Percentiles rank a stretch among this genome's conserved stretches.
phyloP scores from a whole-genome alignment of 2,113 vertebrate species.

The Anoplopoma fimbria region DNA sequence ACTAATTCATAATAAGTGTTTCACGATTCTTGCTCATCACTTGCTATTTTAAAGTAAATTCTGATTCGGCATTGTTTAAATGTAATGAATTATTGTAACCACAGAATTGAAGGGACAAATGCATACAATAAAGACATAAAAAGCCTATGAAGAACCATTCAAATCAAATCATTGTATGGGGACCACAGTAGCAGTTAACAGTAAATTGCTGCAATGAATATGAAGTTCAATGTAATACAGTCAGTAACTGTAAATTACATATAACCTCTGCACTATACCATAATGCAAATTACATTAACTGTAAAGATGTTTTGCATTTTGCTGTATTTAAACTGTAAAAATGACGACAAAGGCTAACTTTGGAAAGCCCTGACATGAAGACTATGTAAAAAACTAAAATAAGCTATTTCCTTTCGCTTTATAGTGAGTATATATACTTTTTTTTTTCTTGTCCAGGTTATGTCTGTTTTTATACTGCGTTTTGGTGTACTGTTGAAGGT shows the following conservation, averaged over 20 bases:
- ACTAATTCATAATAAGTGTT: too few species aligned
- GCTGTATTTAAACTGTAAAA: neutral
- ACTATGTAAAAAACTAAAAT: neutral
- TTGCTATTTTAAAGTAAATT: neutral
- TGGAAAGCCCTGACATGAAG: neutral
- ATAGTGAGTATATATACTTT: neutral
- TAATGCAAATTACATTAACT: neutral
- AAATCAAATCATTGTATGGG: neutral
- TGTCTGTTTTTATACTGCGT: constrained; percentile 43
- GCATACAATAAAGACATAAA: too few species aligned
- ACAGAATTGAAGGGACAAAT: too few species aligned
- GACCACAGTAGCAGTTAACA: neutral
- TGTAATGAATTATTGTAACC: too few species aligned
- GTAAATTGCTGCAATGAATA: neutral
- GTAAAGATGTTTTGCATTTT: neutral
- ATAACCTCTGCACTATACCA: neutral
- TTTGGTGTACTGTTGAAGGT: neutral
- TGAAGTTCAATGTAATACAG: neutral
- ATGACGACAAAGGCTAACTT: neutral
- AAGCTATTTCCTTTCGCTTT: neutral
- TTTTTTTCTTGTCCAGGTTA: neutral
- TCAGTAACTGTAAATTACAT: neutral
- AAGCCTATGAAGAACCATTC: too few species aligned
- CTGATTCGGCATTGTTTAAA: neutral
- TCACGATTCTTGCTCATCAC: neutral